Percentiles rank a stretch among this genome's conserved stretches.
phyloP scores from a whole-genome alignment of 1,140 invertebrate genomes.

The Ceratina japonica region DNA sequence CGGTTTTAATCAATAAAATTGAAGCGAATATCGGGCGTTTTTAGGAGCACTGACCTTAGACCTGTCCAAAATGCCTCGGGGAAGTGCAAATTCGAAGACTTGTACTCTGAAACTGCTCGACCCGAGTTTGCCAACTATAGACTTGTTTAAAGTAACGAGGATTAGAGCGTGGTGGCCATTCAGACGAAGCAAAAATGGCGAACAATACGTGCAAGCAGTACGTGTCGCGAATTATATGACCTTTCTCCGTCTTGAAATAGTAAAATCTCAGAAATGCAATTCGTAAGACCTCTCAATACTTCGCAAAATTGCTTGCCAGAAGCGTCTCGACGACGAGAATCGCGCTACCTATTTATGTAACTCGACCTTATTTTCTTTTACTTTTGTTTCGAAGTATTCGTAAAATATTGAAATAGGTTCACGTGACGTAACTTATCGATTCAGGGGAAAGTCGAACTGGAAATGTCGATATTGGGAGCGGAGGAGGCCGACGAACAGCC shows the following conservation, averaged over 20 bases:
- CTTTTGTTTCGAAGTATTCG: neutral
- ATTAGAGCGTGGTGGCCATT: conserved; percentile 93
- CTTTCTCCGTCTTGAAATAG: neutral
- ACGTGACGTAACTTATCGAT: conserved; percentile 51
- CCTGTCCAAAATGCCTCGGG: conserved; percentile 82
- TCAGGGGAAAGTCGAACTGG: conserved; percentile 84
- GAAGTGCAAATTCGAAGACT: conserved; percentile 80
- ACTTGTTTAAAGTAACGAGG: conserved; percentile 87
- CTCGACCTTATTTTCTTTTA: neutral
- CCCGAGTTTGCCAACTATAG: conserved; percentile 83
- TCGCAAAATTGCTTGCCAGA: neutral
- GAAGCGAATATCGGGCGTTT: neutral
- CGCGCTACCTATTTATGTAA: neutral
- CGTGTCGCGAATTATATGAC: conserved; percentile 13
- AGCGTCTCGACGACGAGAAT: neutral
- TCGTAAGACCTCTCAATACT: neutral
- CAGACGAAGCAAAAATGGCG: conserved; percentile 72
- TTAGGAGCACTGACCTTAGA: conserved; percentile 81
- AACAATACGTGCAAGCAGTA: conserved; percentile 76
- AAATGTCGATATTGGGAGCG: conserved; percentile 81
- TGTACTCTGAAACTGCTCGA: conserved; percentile 83
- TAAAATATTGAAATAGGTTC: neutral
- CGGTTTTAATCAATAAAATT: neutral
- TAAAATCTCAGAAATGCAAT: neutral
- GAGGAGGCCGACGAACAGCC: conserved; percentile 82